A percentile compares a stretch with the other conserved stretches of the same genome.
Evolutionary conservation across 2,797 vertebrate species (phyloP).

Genomic region (Cossypha dichroa): DNA sequence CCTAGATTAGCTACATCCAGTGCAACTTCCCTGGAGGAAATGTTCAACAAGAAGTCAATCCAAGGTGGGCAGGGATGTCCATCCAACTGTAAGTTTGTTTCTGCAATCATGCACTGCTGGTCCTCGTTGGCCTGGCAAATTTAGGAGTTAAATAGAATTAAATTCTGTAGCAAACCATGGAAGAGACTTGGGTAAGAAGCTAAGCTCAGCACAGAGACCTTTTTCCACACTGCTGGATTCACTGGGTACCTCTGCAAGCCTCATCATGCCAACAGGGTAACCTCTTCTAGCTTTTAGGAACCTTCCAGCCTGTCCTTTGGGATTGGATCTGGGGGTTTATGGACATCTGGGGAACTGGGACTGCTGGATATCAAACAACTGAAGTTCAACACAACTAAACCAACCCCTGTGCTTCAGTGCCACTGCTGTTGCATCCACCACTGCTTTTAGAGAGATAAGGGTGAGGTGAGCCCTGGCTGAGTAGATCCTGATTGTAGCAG

Average conservation of each 20-base stretch:
- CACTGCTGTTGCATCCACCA: not conserved
- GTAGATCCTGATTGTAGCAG: not conserved
- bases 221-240: not conserved
- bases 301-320: not conserved
- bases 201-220: not conserved
- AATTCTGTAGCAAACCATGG: fast-evolving
- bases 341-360: not conserved
- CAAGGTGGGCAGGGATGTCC: not conserved
- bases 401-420: not conserved
- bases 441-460: not conserved
- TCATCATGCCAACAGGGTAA: not conserved
- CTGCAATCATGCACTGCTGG: fast-evolving
- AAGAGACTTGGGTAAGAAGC: not conserved
- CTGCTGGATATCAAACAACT: not conserved
- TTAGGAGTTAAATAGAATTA: not conserved
- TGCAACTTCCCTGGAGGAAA: not conserved
- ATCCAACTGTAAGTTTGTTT: not conserved
- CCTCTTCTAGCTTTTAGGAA: not conserved
- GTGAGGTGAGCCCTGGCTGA: not conserved
- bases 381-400: not conserved
- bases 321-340: not conserved
- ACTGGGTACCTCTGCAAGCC: not conserved
- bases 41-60: not conserved
- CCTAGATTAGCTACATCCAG: not conserved
- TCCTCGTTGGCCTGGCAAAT: fast-evolving